phyloP scores from a whole-genome alignment of 2,888 invertebrate species.

The Drosophila gaucha region DNA sequence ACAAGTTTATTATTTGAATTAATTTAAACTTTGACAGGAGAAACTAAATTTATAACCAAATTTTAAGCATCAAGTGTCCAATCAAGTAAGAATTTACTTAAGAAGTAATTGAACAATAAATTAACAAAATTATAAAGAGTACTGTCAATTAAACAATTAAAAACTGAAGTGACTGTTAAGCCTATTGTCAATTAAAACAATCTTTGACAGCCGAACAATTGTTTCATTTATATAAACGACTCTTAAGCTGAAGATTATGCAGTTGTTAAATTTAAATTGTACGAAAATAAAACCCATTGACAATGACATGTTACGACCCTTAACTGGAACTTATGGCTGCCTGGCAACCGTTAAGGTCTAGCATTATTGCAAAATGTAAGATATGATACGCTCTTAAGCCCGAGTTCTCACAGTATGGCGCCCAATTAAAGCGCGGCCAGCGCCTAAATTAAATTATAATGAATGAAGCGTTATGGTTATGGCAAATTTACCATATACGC shows the following conservation, averaged over 20 bases:
- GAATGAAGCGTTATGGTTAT: slow-evolving; percentile 80
- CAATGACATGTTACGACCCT: slow-evolving; percentile 16
- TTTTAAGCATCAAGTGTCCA: background rate
- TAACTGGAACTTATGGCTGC: slow-evolving; percentile 15
- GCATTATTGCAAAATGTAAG: slow-evolving; percentile 16
- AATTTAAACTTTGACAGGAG: background rate
- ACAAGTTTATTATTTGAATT: background rate
- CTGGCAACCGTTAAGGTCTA: slow-evolving; percentile 19
- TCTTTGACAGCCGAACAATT: background rate
- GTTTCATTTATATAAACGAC: background rate
- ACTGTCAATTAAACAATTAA: too few species aligned
- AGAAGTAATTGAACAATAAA: too few species aligned
- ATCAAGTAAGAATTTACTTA: too few species aligned
- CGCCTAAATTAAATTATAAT: slow-evolving; percentile 79
- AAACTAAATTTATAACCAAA: background rate
- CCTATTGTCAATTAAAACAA: background rate
- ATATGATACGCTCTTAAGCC: slow-evolving; percentile 12
- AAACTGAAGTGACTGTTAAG: too few species aligned
- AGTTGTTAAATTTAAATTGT: background rate
- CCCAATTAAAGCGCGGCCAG: slow-evolving; percentile 73
- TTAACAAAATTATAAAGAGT: too few species aligned
- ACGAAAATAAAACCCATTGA: slow-evolving; percentile 4
- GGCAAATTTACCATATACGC: slow-evolving; percentile 82
- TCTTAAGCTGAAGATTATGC: background rate
- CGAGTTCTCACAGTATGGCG: slow-evolving; percentile 78